phyloP scores from a whole-genome alignment of 2,797 vertebrate species.

The Esox masquinongy region DNA sequence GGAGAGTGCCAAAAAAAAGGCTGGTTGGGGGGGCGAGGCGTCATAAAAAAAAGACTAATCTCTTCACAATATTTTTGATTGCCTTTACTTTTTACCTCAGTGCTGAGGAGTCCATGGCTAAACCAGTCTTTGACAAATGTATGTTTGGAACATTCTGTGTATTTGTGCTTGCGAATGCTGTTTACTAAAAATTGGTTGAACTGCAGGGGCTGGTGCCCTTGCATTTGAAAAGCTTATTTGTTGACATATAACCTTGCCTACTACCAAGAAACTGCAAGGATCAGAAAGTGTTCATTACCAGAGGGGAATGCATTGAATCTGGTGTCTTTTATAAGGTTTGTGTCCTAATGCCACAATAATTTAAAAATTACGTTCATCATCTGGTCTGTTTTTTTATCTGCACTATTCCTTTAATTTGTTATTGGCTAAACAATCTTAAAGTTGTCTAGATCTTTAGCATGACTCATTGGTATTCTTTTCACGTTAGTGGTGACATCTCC shows the following conservation, averaged over 20 bases:
- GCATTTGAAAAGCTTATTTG: not conserved
- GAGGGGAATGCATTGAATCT: not conserved
- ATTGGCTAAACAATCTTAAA: not conserved
- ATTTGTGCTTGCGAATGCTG: not conserved
- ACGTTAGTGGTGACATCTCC: not conserved
- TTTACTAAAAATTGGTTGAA: not conserved
- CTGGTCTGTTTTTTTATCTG: not conserved
- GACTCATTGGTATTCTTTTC: not conserved
- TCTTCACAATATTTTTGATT: not conserved
- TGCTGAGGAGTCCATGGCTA: not conserved
- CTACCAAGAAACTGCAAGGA: not conserved
- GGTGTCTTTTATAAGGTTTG: constrained; percentile 38
- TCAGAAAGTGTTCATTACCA: not conserved
- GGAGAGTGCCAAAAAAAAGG: constrained; percentile 49
- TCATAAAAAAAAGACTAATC: too few species aligned
- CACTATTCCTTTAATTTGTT: constrained; percentile 25
- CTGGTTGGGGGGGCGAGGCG: constrained; percentile 13
- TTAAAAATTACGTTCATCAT: constrained; percentile 23
- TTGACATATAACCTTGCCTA: not conserved
- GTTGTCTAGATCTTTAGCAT: not conserved
- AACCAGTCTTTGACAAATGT: not conserved
- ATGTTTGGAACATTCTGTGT: not conserved
- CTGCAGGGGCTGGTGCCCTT: not conserved
- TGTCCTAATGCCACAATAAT: constrained; percentile 53
- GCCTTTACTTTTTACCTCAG: not conserved